Conservation (phyloP, 1,140 invertebrate species). For the Drosophila repleta region DNA sequence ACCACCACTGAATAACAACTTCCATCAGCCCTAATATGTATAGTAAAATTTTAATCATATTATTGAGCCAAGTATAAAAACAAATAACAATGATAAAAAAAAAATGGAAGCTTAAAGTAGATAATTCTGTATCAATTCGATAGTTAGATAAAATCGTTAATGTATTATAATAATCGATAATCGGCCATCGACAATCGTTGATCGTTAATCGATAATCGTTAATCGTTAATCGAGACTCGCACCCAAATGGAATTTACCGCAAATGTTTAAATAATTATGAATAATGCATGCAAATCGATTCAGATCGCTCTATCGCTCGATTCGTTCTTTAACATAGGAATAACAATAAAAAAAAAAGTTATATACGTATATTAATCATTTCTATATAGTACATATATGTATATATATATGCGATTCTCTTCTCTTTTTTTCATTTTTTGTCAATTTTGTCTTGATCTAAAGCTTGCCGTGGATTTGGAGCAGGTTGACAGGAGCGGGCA, state of each 20-base stretch:
- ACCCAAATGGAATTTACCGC: slow-evolving; percentile 52
- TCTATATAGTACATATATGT: slow-evolving; percentile 59
- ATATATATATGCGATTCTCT: background rate
- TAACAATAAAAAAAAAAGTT: slow-evolving; percentile 59
- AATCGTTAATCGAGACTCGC: slow-evolving; percentile 32
- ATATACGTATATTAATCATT: slow-evolving; percentile 28
- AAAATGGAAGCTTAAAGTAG: slow-evolving; percentile 46
- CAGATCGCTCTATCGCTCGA: slow-evolving; percentile 16
- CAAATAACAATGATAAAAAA: slow-evolving; percentile 75
- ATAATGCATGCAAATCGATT: slow-evolving; percentile 29
- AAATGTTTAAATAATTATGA: slow-evolving; percentile 33
- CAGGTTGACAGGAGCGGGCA: slow-evolving; percentile 3
- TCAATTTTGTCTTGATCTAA: slow-evolving; percentile 40
- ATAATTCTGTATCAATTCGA: slow-evolving; percentile 45
- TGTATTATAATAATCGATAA: slow-evolving; percentile 21
- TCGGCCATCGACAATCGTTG: slow-evolving; percentile 10
- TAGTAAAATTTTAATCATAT: slow-evolving; percentile 57
- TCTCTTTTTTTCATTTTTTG: slow-evolving; percentile 3
- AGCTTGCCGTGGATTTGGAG: slow-evolving; percentile 38
- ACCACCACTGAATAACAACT: background rate
- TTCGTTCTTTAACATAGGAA: slow-evolving; percentile 47
- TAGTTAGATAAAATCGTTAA: slow-evolving; percentile 38
- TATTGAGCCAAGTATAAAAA: slow-evolving; percentile 74
- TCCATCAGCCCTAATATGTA: slow-evolving; percentile 9
- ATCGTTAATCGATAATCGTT: slow-evolving; percentile 3